Evolutionary conservation across 2,797 vertebrate genomes (phyloP), one percentile per base, ranked within the genome.

Genomic region (Galago senegalensis): DNA sequence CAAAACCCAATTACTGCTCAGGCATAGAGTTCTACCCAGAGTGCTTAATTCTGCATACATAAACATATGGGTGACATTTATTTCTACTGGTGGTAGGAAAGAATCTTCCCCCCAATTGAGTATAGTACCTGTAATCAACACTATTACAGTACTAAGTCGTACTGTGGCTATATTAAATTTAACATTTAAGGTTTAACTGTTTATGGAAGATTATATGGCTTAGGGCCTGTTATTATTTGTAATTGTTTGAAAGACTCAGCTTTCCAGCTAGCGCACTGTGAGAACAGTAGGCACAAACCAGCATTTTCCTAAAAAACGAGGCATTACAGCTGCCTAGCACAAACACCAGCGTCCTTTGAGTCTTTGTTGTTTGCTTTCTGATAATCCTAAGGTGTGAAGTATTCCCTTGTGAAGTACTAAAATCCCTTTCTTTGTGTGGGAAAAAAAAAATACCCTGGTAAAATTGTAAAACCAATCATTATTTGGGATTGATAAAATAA

Each of bases 41-140:
- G 65, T 27, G 46, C 27, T 92, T 93, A 40, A 86, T 96, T 97
- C 82, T 92, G 10, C 83, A 94, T 94, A 65, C 87, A 72, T 67
- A 60, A 29, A 80, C 91, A 92, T 96, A 95, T 93, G 77, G 72
- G 73, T 87, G 37, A 3, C 77, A 85, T 85, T 95, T 89, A 91
- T 84, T 94, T 93, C 87, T 93, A 58, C 73, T 67, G 53, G 63
- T 25, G 21, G 8, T 67, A 46, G 17, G 65, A 95, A 82, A 83
- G 58, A 60, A 46, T 8, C 75, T 83, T 67, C 20, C 69, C 17
- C 13, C 1, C 60, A 92, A 80, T 65, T 53, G 34, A 95, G 76
- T 80, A 82, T 3, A 77, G 58, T 96, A 93, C 83, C 25, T 91
- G 29, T 72, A 77, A 43, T 91, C 31, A 84, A 61, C 40, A 63